phyloP scores from a whole-genome alignment of 2,797 vertebrate species.

The Sibirionetta formosa region DNA sequence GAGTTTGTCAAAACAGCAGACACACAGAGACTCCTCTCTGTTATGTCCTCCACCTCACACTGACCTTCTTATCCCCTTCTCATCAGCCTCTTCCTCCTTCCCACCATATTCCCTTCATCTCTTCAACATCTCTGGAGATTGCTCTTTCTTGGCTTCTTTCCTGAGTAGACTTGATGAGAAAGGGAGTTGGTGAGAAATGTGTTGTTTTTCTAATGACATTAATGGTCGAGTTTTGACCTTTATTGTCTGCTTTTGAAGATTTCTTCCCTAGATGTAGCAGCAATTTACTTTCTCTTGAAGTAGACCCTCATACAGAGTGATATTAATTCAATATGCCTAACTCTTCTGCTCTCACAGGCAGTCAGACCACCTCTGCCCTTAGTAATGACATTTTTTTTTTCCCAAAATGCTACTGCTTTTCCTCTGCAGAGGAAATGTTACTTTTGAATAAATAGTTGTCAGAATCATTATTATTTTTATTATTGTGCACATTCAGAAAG shows the following conservation, averaged over 20 bases:
- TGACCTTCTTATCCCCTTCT: background rate
- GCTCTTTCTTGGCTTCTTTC: background rate
- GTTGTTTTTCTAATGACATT: background rate
- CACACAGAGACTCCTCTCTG: background rate
- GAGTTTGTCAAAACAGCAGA: background rate
- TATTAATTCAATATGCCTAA: background rate
- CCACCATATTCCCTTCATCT: background rate
- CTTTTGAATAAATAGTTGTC: background rate
- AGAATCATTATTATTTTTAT: background rate
- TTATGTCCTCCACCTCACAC: accelerated
- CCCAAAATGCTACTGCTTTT: background rate
- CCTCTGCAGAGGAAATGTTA: background rate
- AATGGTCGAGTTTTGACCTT: background rate
- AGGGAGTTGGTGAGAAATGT: background rate
- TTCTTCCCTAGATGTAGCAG: background rate
- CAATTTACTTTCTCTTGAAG: background rate
- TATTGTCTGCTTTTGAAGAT: background rate
- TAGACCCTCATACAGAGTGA: background rate
- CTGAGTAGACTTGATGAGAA: background rate
- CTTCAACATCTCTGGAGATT: background rate
- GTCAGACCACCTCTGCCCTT: background rate
- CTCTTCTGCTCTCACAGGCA: background rate
- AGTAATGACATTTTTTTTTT: background rate
- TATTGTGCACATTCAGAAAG: background rate
- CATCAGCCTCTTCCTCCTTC: background rate